phyloP scores from a whole-genome alignment of 2,888 invertebrate species.

The Conomelus anceps region DNA sequence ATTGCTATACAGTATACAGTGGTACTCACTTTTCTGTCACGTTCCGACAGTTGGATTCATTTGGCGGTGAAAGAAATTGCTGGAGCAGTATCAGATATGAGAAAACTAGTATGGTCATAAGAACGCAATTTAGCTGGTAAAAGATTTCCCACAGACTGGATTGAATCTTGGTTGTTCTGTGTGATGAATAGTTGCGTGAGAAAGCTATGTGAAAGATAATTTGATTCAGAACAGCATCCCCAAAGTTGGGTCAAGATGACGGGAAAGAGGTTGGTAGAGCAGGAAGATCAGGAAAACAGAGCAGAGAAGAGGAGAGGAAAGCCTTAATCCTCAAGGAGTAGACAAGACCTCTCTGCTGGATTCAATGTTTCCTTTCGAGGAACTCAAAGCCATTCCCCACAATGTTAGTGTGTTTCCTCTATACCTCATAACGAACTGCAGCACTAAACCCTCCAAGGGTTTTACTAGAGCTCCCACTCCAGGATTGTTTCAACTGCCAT shows the following conservation, averaged over 20 bases:
- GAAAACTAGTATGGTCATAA: background rate
- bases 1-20: too few relatives aligned
- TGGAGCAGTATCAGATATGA: background rate
- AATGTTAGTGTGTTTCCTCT: background rate
- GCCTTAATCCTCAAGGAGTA: background rate
- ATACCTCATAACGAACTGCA: background rate
- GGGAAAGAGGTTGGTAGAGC: background rate
- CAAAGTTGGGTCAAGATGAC: background rate
- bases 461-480: background rate
- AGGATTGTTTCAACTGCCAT: background rate
- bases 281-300: background rate
- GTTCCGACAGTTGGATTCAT: background rate
- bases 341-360: background rate
- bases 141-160: background rate
- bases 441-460: background rate
- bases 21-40: background rate
- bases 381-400: too few relatives aligned
- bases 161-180: background rate
- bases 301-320: background rate
- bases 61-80: background rate
- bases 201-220: background rate
- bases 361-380: background rate
- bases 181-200: background rate
- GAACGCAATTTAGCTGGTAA: background rate
- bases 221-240: background rate